Evolutionary conservation across 1,140 invertebrate genomes (phyloP).

Genomic region (Hylyphantes graminicola): DNA sequence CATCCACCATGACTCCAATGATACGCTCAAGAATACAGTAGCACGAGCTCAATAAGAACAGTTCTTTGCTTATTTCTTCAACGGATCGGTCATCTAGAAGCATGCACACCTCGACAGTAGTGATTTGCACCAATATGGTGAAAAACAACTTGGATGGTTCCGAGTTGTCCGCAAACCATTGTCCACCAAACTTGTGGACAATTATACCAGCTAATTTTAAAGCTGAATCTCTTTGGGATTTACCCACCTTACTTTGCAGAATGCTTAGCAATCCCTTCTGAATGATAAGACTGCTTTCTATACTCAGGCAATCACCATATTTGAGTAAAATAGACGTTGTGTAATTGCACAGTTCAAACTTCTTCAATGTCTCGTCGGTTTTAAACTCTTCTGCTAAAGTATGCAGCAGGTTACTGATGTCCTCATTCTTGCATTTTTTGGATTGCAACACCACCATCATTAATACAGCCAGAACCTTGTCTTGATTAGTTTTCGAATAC

Average conservation of each 20-base stretch:
- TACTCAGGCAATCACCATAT: conserved; percentile 75
- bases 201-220: conserved; percentile 83
- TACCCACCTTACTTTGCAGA: conserved; percentile 85
- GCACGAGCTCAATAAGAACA: conserved; percentile 79
- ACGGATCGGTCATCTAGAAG: conserved; percentile 84
- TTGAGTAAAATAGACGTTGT: conserved; percentile 80
- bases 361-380: conserved; percentile 84
- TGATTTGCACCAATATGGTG: conserved; percentile 83
- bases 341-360: conserved; percentile 85
- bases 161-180: conserved; percentile 62
- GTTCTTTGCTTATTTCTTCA: conserved; percentile 79
- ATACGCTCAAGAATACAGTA: conserved; percentile 86
- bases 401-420: conserved; percentile 83
- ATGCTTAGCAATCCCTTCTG: conserved; percentile 78
- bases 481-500: conserved; percentile 86
- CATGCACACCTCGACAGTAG: conserved; percentile 92
- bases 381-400: conserved; percentile 87
- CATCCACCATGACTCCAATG: conserved; percentile 82
- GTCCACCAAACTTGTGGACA: conserved; percentile 80
- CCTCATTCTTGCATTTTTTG: conserved; percentile 70
- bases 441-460: conserved; percentile 32
- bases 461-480: conserved; percentile 69
- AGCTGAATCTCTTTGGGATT: conserved; percentile 87
- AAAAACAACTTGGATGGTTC: conserved; percentile 74
- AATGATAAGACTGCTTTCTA: conserved; percentile 72